phyloP scores from a whole-genome alignment of 2,888 invertebrate genomes.

The Orchesella flavescens region DNA sequence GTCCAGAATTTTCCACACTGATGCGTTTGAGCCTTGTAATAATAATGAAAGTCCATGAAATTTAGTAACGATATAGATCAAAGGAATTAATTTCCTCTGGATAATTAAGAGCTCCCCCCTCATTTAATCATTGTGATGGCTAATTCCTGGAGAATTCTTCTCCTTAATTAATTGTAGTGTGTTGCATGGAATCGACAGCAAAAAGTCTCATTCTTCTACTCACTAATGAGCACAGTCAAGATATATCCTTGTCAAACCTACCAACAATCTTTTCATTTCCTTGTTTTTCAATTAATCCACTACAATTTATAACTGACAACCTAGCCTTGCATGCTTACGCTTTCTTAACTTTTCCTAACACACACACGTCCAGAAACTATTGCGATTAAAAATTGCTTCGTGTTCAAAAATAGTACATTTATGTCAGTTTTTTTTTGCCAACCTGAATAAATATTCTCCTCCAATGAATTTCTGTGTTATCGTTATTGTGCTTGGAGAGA shows the following conservation, averaged over 20 bases:
- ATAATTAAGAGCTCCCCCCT: slow-evolving; percentile 53
- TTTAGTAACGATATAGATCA: slow-evolving; percentile 38
- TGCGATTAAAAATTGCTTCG: too few species aligned
- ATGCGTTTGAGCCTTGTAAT: too few species aligned
- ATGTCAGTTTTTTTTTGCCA: too few species aligned
- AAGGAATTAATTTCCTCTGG: slow-evolving; percentile 56
- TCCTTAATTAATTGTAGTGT: slow-evolving; percentile 50
- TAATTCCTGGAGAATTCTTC: slow-evolving; percentile 53
- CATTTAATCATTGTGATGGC: slow-evolving; percentile 50
- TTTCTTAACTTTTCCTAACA: too few species aligned
- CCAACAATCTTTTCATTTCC: slow-evolving; percentile 19
- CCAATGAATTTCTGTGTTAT: too few species aligned
- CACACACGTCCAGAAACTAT: too few species aligned
- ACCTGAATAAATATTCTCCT: too few species aligned
- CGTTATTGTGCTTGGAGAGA: too few species aligned
- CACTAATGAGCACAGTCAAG: slow-evolving; percentile 13
- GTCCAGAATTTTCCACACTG: too few species aligned
- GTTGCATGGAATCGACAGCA: slow-evolving; percentile 35
- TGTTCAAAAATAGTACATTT: too few species aligned
- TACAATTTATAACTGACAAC: slow-evolving; percentile 31
- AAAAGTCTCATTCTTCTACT: slow-evolving; percentile 17
- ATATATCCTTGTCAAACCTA: not conserved
- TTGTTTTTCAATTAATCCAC: slow-evolving; percentile 41
- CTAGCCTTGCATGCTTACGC: too few species aligned
- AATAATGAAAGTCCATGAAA: too few species aligned